Conservation (phyloP, 2,888 invertebrate genomes). For the Drosophila ustulata region DNA sequence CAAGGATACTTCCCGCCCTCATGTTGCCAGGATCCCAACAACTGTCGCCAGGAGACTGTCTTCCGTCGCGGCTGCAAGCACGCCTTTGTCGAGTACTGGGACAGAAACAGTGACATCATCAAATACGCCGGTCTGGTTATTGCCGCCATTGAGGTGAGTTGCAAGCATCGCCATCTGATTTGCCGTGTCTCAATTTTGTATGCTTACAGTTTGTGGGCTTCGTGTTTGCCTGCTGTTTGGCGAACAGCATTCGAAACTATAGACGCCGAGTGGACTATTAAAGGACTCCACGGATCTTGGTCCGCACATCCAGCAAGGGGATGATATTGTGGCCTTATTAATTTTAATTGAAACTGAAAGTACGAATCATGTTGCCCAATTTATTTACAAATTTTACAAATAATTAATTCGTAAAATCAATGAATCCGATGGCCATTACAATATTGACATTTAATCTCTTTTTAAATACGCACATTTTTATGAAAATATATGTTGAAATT, state of each 20-base stretch:
- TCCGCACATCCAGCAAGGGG: slow-evolving; percentile 1
- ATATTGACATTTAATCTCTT: slow-evolving; percentile 34
- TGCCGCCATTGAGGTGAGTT: slow-evolving; percentile 89
- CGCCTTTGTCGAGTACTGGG: slow-evolving; percentile 85
- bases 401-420: slow-evolving; percentile 25
- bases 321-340: slow-evolving; percentile 52
- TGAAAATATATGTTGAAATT: slow-evolving; percentile 30
- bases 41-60: slow-evolving; percentile 76
- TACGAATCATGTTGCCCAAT: slow-evolving; percentile 74
- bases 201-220: slow-evolving; percentile 89
- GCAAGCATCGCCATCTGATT: background rate
- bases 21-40: slow-evolving; percentile 80
- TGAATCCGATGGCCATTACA: slow-evolving; percentile 68
- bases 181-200: background rate
- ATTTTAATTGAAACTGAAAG: slow-evolving; percentile 74
- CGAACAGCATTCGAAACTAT: slow-evolving; percentile 94
- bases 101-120: slow-evolving; percentile 85
- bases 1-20: slow-evolving; percentile 82
- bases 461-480: slow-evolving; percentile 24
- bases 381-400: slow-evolving; percentile 38
- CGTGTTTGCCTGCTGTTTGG: slow-evolving; percentile 94
- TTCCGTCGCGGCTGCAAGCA: slow-evolving; percentile 80
- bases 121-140: slow-evolving; percentile 90
- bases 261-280: slow-evolving; percentile 89
- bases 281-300: background rate